phyloP scores from a whole-genome alignment of 2,113 vertebrate genomes.

The Cavia porcellus region DNA sequence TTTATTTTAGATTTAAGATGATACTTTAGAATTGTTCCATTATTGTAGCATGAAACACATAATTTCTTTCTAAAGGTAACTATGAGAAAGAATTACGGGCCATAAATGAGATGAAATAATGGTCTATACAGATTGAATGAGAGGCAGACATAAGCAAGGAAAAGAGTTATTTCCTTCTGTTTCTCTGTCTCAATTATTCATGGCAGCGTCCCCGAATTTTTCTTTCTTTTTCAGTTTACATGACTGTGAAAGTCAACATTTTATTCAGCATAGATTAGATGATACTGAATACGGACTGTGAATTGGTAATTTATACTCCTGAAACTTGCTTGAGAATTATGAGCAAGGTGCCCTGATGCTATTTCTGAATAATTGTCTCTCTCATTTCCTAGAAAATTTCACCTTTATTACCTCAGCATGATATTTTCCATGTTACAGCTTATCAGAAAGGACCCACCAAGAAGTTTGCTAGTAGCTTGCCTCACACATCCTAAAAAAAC shows the following conservation, averaged over 20 bases:
- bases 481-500: background rate
- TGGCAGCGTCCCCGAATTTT: background rate
- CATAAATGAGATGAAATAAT: background rate
- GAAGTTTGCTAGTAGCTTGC: conserved; percentile 35
- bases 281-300: background rate
- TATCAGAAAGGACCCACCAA: conserved; percentile 60
- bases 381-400: conserved; percentile 61
- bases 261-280: conserved; percentile 30
- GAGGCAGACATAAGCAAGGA: background rate
- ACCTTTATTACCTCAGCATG: conserved; percentile 74
- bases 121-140: background rate
- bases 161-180: background rate
- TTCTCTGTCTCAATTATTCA: conserved; percentile 5
- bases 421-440: conserved; percentile 8
- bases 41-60: background rate
- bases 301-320: conserved; percentile 64
- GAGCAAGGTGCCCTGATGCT: conserved; percentile 63
- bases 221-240: conserved; percentile 17
- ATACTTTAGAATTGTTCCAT: background rate
- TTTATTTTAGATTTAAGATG: background rate
- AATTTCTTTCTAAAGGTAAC: background rate
- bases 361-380: conserved; percentile 65
- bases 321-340: conserved; percentile 17
- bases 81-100: background rate
- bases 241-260: conserved; percentile 49